Conservation (phyloP, 1,140 invertebrate genomes). For the Calliopsis andreniformis region DNA sequence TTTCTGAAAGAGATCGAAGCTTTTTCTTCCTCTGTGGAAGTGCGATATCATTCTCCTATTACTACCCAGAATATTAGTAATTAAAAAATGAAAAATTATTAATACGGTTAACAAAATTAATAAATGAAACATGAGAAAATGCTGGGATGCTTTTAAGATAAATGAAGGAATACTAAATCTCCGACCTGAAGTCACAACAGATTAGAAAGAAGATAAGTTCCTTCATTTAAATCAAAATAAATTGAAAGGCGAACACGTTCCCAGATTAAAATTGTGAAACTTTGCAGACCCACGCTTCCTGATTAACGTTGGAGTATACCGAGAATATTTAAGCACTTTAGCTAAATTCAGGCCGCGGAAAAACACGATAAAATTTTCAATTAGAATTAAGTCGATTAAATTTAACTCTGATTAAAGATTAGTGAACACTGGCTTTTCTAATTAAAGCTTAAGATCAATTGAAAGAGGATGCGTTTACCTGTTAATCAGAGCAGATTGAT, state of each 20-base stretch:
- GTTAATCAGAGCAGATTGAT: background rate
- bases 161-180: background rate
- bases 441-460: background rate
- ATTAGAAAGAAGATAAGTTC: background rate
- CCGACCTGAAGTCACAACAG: no score
- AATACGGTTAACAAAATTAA: no score
- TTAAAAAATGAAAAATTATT: no score
- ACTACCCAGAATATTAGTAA: no score
- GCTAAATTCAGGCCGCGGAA: background rate
- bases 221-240: background rate
- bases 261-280: background rate
- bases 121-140: no score
- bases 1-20: no score
- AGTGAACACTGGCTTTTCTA: background rate
- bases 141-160: no score
- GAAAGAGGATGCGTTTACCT: background rate
- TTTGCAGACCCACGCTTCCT: background rate
- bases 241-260: background rate
- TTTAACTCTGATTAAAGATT: background rate
- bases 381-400: background rate
- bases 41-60: no score
- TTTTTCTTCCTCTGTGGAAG: no score
- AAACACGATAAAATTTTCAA: background rate
- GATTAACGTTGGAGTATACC: no score
- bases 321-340: background rate